These are phyloP conservation scores for Pithys albifrons DNA, from an alignment of 2,113 vertebrate species.

Conservation along the genomic window DNA sequence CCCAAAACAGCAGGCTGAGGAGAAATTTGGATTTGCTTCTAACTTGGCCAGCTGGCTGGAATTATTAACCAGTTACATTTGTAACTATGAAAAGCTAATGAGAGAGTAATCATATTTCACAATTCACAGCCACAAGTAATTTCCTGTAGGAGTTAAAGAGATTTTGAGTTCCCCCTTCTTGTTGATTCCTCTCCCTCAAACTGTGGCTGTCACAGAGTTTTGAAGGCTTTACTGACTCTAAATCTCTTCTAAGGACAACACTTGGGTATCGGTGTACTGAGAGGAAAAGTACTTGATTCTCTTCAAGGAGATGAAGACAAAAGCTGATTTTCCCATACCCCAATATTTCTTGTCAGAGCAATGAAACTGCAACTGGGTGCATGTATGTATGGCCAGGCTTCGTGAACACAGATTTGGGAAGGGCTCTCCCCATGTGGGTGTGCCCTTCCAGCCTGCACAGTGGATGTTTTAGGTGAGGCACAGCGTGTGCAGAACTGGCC, in stretches of 20 bases:
- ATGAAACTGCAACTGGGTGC: conserved; percentile 23
- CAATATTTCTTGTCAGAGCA: not conserved
- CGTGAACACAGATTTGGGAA: too few relatives aligned
- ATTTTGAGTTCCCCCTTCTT: not conserved
- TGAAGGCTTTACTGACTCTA: not conserved
- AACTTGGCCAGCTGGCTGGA: not conserved
- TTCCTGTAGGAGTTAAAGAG: not conserved
- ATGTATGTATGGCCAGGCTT: too few relatives aligned
- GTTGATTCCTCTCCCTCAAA: not conserved
- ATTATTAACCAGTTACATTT: not conserved
- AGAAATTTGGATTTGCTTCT: not conserved
- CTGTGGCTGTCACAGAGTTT: not conserved
- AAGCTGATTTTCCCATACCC: not conserved
- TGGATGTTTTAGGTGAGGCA: too few relatives aligned
- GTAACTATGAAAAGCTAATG: conserved; percentile 8
- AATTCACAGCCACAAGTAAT: not conserved
- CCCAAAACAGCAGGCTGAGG: not conserved
- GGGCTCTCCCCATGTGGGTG: too few relatives aligned
- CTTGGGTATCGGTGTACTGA: not conserved
- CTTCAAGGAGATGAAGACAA: not conserved
- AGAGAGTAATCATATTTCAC: not conserved
- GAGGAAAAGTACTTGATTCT: not conserved
- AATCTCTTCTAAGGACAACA: not conserved
- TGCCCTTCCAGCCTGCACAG: too few relatives aligned
- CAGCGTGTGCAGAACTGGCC: too few relatives aligned